Base-by-base conservation (phyloP, 2,888 invertebrate species). In the Tiliacea citrago region DNA sequence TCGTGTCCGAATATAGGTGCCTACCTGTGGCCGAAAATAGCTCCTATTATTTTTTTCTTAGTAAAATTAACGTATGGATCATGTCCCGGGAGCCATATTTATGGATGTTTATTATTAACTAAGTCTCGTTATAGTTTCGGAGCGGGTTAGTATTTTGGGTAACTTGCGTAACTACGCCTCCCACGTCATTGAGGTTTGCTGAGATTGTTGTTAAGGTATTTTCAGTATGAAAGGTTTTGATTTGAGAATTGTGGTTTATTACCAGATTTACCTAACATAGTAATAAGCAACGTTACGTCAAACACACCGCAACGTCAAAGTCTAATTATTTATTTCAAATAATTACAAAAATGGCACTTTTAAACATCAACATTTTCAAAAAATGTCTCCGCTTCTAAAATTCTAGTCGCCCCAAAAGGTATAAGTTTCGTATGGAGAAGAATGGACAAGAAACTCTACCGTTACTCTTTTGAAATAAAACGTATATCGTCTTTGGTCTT, bases 61-160 rank as follows among this genome's bases (percentile, higher is more conserved):
- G 39, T 77, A 77, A 75, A 76, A 82, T 86, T 75, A 73, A 75
- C 69, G 47, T 63, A 76, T 76, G 70, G 57, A 67, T 13, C 35
- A 29, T 73, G 65, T 80, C 72, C 67, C 75, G 10, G 47, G 63
- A 82, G 65, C 39, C 42, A 77, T 74, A 78, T 86, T 84, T 78
- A 77, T 75, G 74, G 65, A 51, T 24, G 12, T 45, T 12, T 75
- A 77, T 62, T 74, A 79, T 74, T 79, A 84, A 79, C 55, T 61
- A 65, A 74, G 58, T 73, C 70, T 63, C 73, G 57, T 55, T 63
- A 9, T 65, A 82, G 71, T 68, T 71, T 51, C 4, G 47, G 70
- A 68, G 78, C 18, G 2, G 29, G 29, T 24, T n/a, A 8, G 21
- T 55, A 18, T 55, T 61, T 57, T 80, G 7, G n/a, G 0, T 55